Evolutionary conservation across 2,113 vertebrate species (phyloP), one percentile per base, ranked within the genome.

Genomic region (Ctenodactylus gundi): DNA sequence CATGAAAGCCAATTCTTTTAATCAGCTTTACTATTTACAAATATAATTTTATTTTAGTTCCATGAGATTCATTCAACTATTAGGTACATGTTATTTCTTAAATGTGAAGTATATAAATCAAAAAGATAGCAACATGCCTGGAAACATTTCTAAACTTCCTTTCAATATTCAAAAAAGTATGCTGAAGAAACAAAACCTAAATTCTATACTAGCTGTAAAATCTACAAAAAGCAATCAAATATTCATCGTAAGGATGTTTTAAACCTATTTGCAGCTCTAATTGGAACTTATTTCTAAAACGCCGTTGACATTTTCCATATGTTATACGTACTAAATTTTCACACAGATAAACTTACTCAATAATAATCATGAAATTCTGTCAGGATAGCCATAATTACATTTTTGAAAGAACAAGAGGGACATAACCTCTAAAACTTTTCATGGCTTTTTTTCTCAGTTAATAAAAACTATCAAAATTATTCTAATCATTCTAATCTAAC

Each of bases 1-100:
- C 44, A 72, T 75, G 70, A 90, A 91, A 75, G 27, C 70, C 17
- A 94, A 36, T 94, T 88, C n/a, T 92, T 7, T 62, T 77, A 82
- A 82, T 84, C 29, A 88, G n/a, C 82, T 96, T 94, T 57, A 36
- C 25, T 85, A 44, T 95, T 90, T 85, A 65, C 57, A 89, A 78
- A 65, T 68, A 25, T 84, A 5, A 3, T 93, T 83, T 8, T 75
- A 46, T 51, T 87, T 64, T 1, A 77, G n/a, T 51, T 29, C 78
- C 12, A 7, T n/a, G 41, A 53, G 58, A 68, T 80, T 64, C 70
- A 60, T 90, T 90, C 8, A 51, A 84, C 55, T 90, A 39, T 70
- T 72, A 29, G 23, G 10, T 94, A 15, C 6, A 57, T 51, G 46
- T 3, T 46, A 53, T 72, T 10, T 89, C 91, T 60, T 13, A 90